phyloP scores from a whole-genome alignment of 2,888 invertebrate species.

The Leptinotarsa haldemani region DNA sequence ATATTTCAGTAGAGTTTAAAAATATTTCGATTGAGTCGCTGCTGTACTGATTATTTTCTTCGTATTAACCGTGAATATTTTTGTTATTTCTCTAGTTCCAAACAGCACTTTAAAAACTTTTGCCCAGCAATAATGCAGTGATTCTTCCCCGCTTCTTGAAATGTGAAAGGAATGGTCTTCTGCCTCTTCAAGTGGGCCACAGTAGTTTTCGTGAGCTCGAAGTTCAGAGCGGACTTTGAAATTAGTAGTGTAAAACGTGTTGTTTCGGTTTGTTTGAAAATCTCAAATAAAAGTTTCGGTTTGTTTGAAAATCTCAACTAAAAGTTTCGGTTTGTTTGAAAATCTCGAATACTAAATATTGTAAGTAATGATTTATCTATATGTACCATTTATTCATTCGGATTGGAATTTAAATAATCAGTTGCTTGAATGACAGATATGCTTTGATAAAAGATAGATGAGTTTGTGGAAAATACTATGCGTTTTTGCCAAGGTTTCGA shows the following conservation, averaged over 20 bases:
- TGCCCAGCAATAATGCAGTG: too few relatives aligned
- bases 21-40: too few relatives aligned
- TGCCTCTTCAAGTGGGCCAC: background rate
- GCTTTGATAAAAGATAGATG: too few relatives aligned
- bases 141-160: conserved; percentile 1
- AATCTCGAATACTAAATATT: background rate
- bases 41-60: too few relatives aligned
- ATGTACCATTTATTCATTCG: too few relatives aligned
- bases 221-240: background rate
- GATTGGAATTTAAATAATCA: too few relatives aligned
- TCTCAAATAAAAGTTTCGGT: background rate
- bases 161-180: background rate
- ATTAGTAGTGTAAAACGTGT: background rate
- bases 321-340: background rate
- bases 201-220: background rate
- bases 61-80: too few relatives aligned
- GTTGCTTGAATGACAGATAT: too few relatives aligned
- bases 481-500: too few relatives aligned
- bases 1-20: too few relatives aligned
- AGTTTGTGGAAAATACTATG: too few relatives aligned
- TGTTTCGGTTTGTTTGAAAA: background rate
- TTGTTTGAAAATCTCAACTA: background rate
- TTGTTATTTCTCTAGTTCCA: background rate
- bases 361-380: too few relatives aligned
- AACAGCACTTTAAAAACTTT: background rate